These are phyloP conservation scores for Xestia ashworthii DNA, from an alignment of 2,888 invertebrate species.

Conservation along the genomic window DNA sequence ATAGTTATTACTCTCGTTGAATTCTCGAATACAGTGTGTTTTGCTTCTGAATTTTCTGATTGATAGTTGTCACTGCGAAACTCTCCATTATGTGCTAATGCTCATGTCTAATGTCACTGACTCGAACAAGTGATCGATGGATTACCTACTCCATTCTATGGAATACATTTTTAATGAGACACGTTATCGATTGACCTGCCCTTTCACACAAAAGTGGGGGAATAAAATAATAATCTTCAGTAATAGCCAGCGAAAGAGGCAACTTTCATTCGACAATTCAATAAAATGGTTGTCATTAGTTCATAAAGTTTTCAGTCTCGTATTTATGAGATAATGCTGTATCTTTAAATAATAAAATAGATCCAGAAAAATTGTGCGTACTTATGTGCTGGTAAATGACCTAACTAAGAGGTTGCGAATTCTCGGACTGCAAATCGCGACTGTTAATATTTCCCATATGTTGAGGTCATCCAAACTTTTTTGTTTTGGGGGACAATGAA, in stretches of 20 bases:
- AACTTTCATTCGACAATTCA: background rate
- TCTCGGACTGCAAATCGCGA: constrained; percentile 47
- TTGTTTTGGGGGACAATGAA: background rate
- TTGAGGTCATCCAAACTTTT: background rate
- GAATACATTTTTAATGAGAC: constrained; percentile 79
- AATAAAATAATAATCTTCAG: constrained; percentile 20
- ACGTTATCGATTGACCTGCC: constrained; percentile 79
- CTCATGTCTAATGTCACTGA: background rate
- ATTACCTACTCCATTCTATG: constrained; percentile 36
- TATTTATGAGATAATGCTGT: background rate
- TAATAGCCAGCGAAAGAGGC: constrained; percentile 2
- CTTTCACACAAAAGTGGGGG: constrained; percentile 15
- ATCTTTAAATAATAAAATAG: background rate
- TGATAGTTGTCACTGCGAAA: background rate
- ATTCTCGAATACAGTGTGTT: background rate
- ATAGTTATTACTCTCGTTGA: background rate
- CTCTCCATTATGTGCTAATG: background rate
- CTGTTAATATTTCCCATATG: too few species aligned
- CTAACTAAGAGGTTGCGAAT: background rate
- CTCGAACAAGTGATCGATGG: constrained; percentile 57
- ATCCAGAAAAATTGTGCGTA: background rate
- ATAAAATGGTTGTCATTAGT: background rate
- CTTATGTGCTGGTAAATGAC: background rate
- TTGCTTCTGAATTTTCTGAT: background rate
- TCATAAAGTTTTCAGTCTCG: background rate